These are phyloP conservation scores for Hormaphis cornu DNA, from an alignment of 1,140 invertebrate genomes.

Conservation along the genomic window DNA sequence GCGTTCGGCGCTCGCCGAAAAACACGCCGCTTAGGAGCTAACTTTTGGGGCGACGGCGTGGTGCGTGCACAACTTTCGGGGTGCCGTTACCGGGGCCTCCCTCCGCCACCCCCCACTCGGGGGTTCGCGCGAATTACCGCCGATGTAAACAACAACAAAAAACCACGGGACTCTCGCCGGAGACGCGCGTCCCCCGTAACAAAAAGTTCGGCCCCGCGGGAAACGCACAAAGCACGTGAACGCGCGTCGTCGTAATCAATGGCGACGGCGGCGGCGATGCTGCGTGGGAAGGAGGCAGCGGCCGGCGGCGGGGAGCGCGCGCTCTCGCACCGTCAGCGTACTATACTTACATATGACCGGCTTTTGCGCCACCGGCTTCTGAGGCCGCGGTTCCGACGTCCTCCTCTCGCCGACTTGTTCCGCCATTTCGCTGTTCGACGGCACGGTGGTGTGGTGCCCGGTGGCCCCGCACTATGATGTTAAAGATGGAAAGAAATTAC, in stretches of 20 bases:
- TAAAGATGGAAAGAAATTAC: slow-evolving; percentile 31
- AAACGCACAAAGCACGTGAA: slow-evolving; percentile 19
- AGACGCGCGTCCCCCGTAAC: neutral
- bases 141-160: neutral
- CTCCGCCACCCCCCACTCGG: too few species aligned
- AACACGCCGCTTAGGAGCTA: too few species aligned
- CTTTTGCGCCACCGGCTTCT: slow-evolving; percentile 15
- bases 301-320: neutral
- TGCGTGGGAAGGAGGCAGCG: neutral
- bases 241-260: too few species aligned
- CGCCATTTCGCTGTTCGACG: slow-evolving; percentile 25
- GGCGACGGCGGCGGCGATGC: neutral
- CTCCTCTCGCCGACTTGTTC: slow-evolving; percentile 26
- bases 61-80: too few species aligned
- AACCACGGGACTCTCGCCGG: neutral
- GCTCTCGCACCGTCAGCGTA: neutral
- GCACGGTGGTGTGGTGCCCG: too few species aligned
- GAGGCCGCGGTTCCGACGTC: slow-evolving; percentile 1
- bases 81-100: too few species aligned
- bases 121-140: too few species aligned
- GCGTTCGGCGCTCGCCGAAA: too few species aligned
- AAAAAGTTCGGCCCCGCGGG: neutral
- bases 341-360: slow-evolving; percentile 27
- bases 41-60: too few species aligned
- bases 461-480: slow-evolving; percentile 26